Evolutionary conservation across 2,888 invertebrate species (phyloP), one percentile per base, ranked within the genome.

Genomic region (Ctena decussata): DNA sequence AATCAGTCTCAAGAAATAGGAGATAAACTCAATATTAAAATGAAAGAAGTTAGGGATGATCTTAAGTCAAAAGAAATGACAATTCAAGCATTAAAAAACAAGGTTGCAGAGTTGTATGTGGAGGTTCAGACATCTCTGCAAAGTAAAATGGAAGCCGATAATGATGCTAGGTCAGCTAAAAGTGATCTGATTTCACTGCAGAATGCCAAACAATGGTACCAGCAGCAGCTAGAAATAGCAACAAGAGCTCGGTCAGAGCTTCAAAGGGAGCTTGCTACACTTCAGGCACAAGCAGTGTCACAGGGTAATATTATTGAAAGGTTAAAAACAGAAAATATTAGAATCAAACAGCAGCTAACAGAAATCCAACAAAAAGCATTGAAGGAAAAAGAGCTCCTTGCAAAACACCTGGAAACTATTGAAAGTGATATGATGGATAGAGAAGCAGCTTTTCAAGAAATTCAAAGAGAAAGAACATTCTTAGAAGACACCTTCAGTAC

Each of bases 401-500:
- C 96, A 79, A 93, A 95, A 53, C 96, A 96, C 86, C 88, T 96
- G 80, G 96, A 96, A 90, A 93, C 94, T 12, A 96, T 96, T 76
- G 96, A 96, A 91, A 94, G 95, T n/a, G 96, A 96, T 83, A 96
- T 96, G 96, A 92, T 96, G 92, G 96, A 96, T 76, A 90, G 96
- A 6, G 96, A 96, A 89, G 95, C 96, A 0, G 93, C 95, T 8
- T 95, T 96, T 84, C 93, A 95, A 70, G 96, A 96, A 86, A 94
- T 96, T 57, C 94, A 96, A 84, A 92, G 94, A 44, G 95, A 96
- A 86, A 93, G 95, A 82, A 93, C 94, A 44, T 91, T 93, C 65
- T 92, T 94, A 12, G 95, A 95, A 77, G 94, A 94, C 77, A 93
- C 93, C 0, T 93, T 95, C 81, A 91, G 94, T 72, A 91, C 93